phyloP scores from a whole-genome alignment of 1,140 invertebrate genomes.

The Drosophila insularis region DNA sequence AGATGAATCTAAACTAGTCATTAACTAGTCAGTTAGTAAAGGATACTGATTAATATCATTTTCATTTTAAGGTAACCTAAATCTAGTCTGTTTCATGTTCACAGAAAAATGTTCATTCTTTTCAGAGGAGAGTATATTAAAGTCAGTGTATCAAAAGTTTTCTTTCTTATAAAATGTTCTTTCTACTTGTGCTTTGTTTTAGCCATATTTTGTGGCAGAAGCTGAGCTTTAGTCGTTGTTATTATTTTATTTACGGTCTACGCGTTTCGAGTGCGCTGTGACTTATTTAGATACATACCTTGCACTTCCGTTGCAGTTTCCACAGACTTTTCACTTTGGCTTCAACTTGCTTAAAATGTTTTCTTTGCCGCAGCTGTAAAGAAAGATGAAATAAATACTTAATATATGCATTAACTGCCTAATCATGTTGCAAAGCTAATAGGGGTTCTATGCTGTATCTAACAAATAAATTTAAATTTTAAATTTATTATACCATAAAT shows the following conservation, averaged over 20 bases:
- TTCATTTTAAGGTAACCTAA: too few species aligned
- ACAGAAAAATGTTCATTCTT: too few species aligned
- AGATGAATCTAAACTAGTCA: too few species aligned
- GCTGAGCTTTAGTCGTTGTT: slow-evolving; percentile 45
- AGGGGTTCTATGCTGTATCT: too few species aligned
- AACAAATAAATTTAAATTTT: too few species aligned
- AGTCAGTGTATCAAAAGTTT: background rate
- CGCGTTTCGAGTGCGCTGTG: slow-evolving; percentile 53
- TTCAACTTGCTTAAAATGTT: background rate
- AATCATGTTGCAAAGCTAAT: background rate
- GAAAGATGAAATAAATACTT: background rate
- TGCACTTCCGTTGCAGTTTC: slow-evolving; percentile 27
- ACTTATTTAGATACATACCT: slow-evolving; percentile 65
- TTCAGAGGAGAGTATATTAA: background rate
- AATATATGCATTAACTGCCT: background rate
- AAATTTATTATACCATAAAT: too few species aligned
- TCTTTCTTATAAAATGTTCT: background rate
- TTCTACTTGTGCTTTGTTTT: slow-evolving; percentile 22
- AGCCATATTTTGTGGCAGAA: slow-evolving; percentile 19
- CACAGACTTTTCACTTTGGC: background rate
- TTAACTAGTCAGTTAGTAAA: too few species aligned
- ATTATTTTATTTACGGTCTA: slow-evolving; percentile 57
- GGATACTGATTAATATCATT: too few species aligned
- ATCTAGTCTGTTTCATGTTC: too few species aligned
- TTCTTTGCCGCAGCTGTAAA: slow-evolving; percentile 21